A percentile compares a stretch with the other conserved stretches of the same genome.
Evolutionary conservation across 2,113 vertebrate genomes (phyloP).

Genomic region (Antidorcas marsupialis): DNA sequence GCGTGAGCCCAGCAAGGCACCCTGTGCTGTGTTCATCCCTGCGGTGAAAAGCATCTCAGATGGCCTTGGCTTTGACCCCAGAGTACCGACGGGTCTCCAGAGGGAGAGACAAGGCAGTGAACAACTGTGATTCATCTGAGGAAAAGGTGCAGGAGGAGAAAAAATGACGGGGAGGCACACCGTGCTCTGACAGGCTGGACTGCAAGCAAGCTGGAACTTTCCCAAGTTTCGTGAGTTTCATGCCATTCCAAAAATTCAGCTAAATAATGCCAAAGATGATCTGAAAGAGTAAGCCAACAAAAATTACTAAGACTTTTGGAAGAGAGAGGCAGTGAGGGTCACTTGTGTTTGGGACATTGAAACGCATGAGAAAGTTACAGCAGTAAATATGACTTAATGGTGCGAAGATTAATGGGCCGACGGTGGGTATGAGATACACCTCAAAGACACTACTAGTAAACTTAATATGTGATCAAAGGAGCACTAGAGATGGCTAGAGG

Average conservation of each 20-base stretch:
- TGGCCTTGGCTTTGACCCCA: rapidly evolving
- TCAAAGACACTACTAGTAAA: rapidly evolving
- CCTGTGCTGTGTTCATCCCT: rapidly evolving
- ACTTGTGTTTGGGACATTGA: not conserved
- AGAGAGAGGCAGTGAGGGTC: not conserved
- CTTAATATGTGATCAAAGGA: not conserved
- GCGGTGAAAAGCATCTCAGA: rapidly evolving
- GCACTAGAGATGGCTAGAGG: rapidly evolving
- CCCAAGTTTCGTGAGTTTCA: not conserved
- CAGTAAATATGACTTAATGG: rapidly evolving
- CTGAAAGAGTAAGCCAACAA: not conserved
- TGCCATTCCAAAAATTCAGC: not conserved
- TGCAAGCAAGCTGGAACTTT: rapidly evolving
- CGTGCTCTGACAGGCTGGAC: not conserved
- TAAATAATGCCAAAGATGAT: not conserved
- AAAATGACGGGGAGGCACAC: rapidly evolving
- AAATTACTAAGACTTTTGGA: not conserved
- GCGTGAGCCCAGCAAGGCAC: rapidly evolving
- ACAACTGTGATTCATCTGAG: not conserved
- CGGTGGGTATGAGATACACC: not conserved
- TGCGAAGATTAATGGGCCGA: rapidly evolving
- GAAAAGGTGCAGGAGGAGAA: too few species aligned
- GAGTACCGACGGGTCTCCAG: rapidly evolving
- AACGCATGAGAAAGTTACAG: rapidly evolving
- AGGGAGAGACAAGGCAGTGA: rapidly evolving